These are phyloP conservation scores for Todiramphus chloris DNA, from an alignment of 2,113 vertebrate species.

Conservation along the genomic window DNA sequence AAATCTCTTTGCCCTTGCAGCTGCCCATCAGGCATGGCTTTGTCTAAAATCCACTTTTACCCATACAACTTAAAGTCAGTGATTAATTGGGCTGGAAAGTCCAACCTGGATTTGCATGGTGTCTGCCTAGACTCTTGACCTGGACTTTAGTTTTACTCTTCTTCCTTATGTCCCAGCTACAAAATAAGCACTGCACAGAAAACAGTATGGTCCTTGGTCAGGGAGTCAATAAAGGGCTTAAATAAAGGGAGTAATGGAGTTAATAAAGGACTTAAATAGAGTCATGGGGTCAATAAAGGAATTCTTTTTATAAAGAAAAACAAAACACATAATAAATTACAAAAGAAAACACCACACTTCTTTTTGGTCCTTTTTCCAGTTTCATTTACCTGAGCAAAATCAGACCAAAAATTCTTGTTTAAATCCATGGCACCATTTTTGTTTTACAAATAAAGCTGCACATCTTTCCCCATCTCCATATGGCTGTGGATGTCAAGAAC, in stretches of 20 bases:
- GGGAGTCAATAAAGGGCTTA: neutral
- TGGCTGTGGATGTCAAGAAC: neutral
- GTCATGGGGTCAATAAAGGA: neutral
- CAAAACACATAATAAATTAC: neutral
- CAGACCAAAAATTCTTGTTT: neutral
- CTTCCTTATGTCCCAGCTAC: neutral
- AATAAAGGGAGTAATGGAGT: neutral
- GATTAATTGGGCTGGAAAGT: neutral
- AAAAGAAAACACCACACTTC: neutral
- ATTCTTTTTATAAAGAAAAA: neutral
- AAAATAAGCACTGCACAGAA: neutral
- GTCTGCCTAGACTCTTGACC: neutral
- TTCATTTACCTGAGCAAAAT: neutral
- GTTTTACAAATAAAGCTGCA: neutral
- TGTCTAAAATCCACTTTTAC: neutral
- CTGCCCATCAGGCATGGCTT: neutral
- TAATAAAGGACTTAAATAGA: neutral
- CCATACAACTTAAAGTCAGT: neutral
- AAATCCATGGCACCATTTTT: neutral
- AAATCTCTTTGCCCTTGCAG: neutral
- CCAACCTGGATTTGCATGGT: neutral
- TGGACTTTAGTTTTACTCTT: rapidly evolving
- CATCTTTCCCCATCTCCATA: neutral
- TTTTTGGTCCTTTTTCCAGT: neutral
- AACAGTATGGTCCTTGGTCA: neutral